phyloP scores from a whole-genome alignment of 2,888 invertebrate genomes.

The Cordylochernes scorpioides region DNA sequence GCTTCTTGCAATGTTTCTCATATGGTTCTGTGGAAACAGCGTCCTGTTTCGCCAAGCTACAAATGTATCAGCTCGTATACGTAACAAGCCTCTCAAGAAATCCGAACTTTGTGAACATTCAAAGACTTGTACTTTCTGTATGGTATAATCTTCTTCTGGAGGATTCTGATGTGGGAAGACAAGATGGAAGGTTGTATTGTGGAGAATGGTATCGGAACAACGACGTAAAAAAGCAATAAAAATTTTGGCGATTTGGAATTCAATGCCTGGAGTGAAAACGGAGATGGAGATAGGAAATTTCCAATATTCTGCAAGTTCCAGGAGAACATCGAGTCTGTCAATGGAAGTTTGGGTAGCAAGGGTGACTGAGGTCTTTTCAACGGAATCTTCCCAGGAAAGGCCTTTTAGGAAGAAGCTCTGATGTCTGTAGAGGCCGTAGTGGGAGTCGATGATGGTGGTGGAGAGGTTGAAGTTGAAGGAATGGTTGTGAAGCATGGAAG shows the following conservation, averaged over 20 bases:
- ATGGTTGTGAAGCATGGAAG: too few species aligned
- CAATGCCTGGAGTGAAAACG: conserved; percentile 36
- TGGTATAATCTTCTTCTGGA: conserved; percentile 18
- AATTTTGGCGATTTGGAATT: conserved; percentile 39
- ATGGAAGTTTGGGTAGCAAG: conserved; percentile 62
- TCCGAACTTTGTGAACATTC: conserved; percentile 7
- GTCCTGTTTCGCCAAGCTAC: conserved; percentile 42
- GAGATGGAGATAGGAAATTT: conserved; percentile 57
- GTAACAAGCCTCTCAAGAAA: conserved; percentile 6
- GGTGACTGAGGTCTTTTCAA: too few species aligned
- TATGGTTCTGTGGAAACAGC: conserved; percentile 64
- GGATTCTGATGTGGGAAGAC: conserved; percentile 36
- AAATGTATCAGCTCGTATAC: conserved; percentile 27
- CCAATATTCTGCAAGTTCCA: conserved; percentile 51
- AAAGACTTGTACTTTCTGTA: conserved; percentile 1
- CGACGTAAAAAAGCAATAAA: conserved; percentile 46
- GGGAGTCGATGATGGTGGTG: too few species aligned
- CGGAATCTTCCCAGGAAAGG: too few species aligned
- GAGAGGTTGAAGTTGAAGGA: too few species aligned
- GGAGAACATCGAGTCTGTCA: conserved; percentile 46
- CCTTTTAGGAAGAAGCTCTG: too few species aligned
- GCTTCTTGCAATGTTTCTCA: conserved; percentile 57
- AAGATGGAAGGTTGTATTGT: conserved; percentile 46
- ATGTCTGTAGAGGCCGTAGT: too few species aligned
- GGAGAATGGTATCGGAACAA: conserved; percentile 42